These are phyloP conservation scores for Lepisosteus oculatus DNA, from an alignment of 2,113 vertebrate species.

Conservation along the genomic window DNA sequence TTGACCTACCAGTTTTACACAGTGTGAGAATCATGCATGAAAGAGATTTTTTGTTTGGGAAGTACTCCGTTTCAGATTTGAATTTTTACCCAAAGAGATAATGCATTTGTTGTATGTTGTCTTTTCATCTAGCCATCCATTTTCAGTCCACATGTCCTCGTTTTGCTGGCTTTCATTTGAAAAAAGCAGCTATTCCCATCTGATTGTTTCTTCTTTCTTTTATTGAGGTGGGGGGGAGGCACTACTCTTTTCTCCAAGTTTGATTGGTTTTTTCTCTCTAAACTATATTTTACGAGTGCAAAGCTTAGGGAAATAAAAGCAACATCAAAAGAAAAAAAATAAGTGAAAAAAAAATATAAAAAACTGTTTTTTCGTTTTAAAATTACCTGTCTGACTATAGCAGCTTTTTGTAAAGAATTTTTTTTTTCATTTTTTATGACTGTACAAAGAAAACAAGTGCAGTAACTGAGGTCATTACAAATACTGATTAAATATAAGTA, in stretches of 20 bases:
- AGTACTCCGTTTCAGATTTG: too few species aligned
- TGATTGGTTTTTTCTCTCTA: conserved; percentile 6
- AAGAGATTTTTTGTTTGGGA: too few species aligned
- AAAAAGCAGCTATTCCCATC: not conserved
- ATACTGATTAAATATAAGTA: conserved; percentile 74
- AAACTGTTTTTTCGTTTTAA: conserved; percentile 36
- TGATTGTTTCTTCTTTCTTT: conserved; percentile 10
- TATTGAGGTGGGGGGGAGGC: too few species aligned
- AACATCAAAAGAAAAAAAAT: conserved; percentile 37
- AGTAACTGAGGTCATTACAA: conserved; percentile 84
- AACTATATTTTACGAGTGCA: conserved; percentile 8
- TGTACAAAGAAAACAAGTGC: conserved; percentile 75
- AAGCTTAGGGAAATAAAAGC: conserved; percentile 17
- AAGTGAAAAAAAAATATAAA: conserved; percentile 39
- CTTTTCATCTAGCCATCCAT: conserved; percentile 3
- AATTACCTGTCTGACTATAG: conserved; percentile 74
- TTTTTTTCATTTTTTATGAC: conserved; percentile 56
- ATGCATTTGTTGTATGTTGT: conserved; percentile 8
- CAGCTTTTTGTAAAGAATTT: conserved; percentile 70
- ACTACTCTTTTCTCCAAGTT: not conserved
- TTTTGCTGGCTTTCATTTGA: not conserved
- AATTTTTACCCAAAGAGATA: conserved; percentile 1
- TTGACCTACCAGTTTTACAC: not conserved
- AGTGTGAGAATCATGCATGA: too few species aligned
- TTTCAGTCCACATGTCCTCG: not conserved